Percentiles rank a stretch among this genome's conserved stretches.
These are phyloP conservation scores for Brachyrhaphis roseni DNA, from an alignment of 2,797 vertebrate genomes.

Conservation along the genomic window DNA sequence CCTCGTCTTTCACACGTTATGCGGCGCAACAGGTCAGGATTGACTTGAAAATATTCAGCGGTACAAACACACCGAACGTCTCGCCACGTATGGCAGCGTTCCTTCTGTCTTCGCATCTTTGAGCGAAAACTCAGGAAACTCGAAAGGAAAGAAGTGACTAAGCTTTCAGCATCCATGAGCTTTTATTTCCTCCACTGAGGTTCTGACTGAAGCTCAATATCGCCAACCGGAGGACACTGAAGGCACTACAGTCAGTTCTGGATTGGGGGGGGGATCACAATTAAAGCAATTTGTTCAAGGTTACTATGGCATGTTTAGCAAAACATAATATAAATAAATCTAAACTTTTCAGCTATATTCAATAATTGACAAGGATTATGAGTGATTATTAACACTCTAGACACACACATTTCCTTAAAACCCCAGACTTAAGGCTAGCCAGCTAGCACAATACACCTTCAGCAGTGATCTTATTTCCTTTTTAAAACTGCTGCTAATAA, in stretches of 20 bases:
- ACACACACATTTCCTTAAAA: constrained; percentile 5
- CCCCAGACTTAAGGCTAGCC: constrained; percentile 43
- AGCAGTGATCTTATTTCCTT: background rate
- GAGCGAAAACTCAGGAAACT: constrained; percentile 14
- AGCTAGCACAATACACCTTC: constrained; percentile 42
- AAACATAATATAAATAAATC: constrained; percentile 6
- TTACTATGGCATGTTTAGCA: background rate
- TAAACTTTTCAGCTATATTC: constrained; percentile 17
- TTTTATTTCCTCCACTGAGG: constrained; percentile 39
- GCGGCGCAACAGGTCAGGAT: background rate
- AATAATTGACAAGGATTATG: constrained; percentile 6
- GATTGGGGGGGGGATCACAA: background rate
- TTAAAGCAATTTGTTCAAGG: constrained; percentile 6
- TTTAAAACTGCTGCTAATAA: background rate
- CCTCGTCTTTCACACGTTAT: background rate
- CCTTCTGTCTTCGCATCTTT: background rate
- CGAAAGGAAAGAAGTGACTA: constrained; percentile 23
- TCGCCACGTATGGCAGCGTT: background rate
- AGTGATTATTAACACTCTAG: too few species aligned
- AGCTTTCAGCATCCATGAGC: constrained; percentile 9
- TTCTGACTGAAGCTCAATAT: constrained; percentile 52
- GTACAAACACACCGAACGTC: background rate
- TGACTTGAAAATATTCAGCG: background rate
- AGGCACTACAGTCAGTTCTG: constrained; percentile 19
- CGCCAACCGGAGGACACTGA: constrained; percentile 49